Percentiles rank a stretch among this genome's conserved stretches.
These are phyloP conservation scores for Creontiades dilutus DNA, from an alignment of 2,888 invertebrate genomes.

Conservation along the genomic window DNA sequence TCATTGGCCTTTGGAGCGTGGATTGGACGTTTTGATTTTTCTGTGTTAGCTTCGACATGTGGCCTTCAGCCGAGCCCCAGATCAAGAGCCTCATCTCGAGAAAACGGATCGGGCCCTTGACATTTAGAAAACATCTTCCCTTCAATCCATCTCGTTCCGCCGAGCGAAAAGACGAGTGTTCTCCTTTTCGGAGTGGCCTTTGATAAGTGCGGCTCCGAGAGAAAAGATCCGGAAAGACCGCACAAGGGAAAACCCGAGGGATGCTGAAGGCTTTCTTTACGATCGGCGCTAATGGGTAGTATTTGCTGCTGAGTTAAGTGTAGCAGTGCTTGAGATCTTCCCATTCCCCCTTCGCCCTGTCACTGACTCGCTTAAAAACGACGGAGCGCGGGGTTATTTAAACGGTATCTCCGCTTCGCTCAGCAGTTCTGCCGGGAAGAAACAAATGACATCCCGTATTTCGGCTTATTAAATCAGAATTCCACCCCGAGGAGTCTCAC, in stretches of 20 bases:
- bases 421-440: not conserved
- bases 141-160: not conserved
- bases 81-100: not conserved
- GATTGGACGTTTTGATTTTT: no score
- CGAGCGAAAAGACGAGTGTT: not conserved
- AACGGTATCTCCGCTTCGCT: not conserved
- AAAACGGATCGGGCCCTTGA: not conserved
- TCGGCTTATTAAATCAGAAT: constrained; percentile 20
- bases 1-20: no score
- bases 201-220: not conserved
- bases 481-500: not conserved
- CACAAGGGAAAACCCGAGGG: not conserved
- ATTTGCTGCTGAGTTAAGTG: not conserved
- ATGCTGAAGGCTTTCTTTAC: not conserved
- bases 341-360: no score
- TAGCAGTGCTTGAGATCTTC: not conserved
- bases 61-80: constrained; percentile 1
- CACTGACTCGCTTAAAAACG: no score
- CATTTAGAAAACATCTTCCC: not conserved
- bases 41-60: not conserved
- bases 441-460: not conserved
- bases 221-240: not conserved
- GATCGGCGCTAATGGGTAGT: constrained; percentile 19
- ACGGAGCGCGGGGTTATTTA: not conserved
- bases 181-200: not conserved